Percentiles rank a stretch among this genome's conserved stretches.
Evolutionary conservation across 2,113 vertebrate genomes (phyloP).

Genomic region (Psilopsiagon aurifrons): DNA sequence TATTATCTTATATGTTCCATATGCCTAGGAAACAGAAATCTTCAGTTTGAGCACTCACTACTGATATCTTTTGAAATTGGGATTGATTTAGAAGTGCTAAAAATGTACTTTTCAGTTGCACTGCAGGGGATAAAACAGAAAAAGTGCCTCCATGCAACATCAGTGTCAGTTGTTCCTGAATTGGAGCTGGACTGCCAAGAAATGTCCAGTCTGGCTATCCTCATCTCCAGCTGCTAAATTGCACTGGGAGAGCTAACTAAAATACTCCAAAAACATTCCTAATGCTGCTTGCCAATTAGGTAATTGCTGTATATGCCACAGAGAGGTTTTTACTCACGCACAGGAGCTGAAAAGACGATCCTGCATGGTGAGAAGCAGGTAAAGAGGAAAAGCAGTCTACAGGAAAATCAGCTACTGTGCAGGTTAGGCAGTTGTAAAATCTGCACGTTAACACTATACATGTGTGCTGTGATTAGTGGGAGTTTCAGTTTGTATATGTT

Average conservation of each 20-base stretch:
- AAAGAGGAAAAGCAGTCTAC: neutral
- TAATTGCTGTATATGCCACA: neutral
- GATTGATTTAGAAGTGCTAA: constrained; percentile 9
- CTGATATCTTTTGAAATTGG: neutral
- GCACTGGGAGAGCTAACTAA: neutral
- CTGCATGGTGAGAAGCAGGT: neutral
- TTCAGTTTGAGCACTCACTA: neutral
- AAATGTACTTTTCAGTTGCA: neutral
- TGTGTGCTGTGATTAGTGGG: neutral
- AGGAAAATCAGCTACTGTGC: neutral
- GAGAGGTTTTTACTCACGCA: neutral
- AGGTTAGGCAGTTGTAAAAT: neutral
- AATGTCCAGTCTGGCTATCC: neutral
- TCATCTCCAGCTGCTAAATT: constrained; percentile 24
- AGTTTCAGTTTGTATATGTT: neutral
- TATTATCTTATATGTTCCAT: neutral
- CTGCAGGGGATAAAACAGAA: neutral
- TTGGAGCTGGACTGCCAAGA: neutral
- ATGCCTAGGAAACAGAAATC: neutral
- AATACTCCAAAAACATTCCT: neutral
- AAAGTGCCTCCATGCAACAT: neutral
- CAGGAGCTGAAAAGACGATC: neutral
- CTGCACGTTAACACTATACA: fast-evolving
- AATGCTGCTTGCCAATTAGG: neutral
- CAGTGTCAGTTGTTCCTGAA: neutral